Evolutionary conservation across 2,113 vertebrate genomes (phyloP).

Genomic region (Anguilla rostrata): DNA sequence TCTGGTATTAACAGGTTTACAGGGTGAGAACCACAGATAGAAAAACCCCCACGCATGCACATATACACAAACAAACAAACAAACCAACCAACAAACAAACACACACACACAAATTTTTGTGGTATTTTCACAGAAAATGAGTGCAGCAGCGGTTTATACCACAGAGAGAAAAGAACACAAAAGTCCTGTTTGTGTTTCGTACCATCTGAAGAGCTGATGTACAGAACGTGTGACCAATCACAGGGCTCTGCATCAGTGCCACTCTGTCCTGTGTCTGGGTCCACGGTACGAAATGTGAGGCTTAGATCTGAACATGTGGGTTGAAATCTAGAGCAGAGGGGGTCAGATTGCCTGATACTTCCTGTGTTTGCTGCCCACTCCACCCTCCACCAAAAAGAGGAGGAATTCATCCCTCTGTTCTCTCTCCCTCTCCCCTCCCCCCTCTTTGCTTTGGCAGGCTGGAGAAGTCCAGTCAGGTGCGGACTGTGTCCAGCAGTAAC

Average conservation of each 20-base stretch:
- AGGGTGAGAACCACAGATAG: background rate
- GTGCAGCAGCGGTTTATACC: background rate
- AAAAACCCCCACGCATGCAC: no score
- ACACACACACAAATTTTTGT: background rate
- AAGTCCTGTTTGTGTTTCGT: background rate
- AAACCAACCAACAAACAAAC: no score
- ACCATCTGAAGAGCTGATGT: background rate
- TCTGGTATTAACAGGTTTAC: background rate
- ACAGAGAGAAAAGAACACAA: background rate
- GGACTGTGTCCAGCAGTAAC: constrained; percentile 97
- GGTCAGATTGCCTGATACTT: background rate
- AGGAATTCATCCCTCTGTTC: background rate
- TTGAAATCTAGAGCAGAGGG: background rate
- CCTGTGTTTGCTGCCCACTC: background rate
- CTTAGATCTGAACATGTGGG: no score
- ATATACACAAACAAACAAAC: no score
- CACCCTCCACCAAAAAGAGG: background rate
- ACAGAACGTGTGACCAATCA: constrained; percentile 46
- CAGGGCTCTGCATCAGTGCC: constrained; percentile 24
- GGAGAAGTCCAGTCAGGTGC: constrained; percentile 97
- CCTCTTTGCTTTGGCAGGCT: constrained; percentile 69
- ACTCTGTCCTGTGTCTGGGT: constrained; percentile 28
- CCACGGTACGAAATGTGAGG: constrained; percentile 28
- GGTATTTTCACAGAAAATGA: background rate
- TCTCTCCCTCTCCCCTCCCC: background rate